Percentiles rank a stretch among this genome's conserved stretches.
Conservation (phyloP, 2,888 invertebrate species). For the Caprella mutica region DNA sequence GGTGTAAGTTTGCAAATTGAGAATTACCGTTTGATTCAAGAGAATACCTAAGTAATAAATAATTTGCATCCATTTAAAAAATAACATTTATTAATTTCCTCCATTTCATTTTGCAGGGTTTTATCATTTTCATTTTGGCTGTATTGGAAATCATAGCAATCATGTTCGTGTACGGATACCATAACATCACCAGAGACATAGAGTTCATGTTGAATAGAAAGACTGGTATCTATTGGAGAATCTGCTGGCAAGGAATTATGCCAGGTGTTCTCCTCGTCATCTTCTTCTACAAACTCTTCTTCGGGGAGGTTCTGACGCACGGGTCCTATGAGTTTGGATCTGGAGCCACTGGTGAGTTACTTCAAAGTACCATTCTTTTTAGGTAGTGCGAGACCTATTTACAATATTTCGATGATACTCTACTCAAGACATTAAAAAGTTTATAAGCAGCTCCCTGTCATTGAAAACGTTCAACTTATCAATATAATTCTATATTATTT, state of each 20-base stretch:
- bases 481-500: neutral
- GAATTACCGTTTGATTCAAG: neutral
- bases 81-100: neutral
- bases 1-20: conserved; percentile 38
- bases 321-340: conserved; percentile 18
- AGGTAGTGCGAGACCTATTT: no score
- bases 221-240: conserved; percentile 62
- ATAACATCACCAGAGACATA: conserved; percentile 57
- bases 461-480: neutral
- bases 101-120: conserved; percentile 39
- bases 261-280: conserved; percentile 59
- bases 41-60: neutral
- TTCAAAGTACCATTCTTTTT: neutral
- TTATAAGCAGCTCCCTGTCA: neutral
- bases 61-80: neutral
- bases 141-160: conserved; percentile 49
- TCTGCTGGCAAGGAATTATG: conserved; percentile 65
- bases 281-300: conserved; percentile 56
- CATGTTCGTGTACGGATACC: conserved; percentile 53
- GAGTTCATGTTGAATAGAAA: conserved; percentile 66
- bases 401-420: no score
- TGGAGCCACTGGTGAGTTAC: conserved; percentile 20
- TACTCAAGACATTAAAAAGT: neutral
- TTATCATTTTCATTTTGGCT: conserved; percentile 50
- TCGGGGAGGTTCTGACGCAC: conserved; percentile 47